Evolutionary conservation across 2,888 invertebrate species (phyloP).

Genomic region (Chorisops tibialis): DNA sequence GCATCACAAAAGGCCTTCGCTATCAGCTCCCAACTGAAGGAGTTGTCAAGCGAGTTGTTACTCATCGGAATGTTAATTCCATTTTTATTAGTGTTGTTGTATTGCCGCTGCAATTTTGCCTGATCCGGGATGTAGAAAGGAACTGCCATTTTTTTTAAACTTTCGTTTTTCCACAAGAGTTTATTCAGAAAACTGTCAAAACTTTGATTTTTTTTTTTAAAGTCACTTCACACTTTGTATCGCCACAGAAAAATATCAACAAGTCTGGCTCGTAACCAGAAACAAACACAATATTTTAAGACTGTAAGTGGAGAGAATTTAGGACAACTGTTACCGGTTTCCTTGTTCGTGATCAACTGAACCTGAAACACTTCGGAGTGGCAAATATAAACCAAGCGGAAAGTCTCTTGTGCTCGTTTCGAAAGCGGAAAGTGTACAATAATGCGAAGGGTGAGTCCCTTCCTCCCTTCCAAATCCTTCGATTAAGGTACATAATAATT

Average conservation of each 20-base stretch:
- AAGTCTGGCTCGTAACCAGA: background rate
- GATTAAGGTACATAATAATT: constrained; percentile 1
- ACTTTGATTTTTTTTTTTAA: background rate
- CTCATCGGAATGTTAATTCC: constrained; percentile 28
- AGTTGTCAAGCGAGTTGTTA: constrained; percentile 23
- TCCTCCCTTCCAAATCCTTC: constrained; percentile 5
- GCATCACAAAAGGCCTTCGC: constrained; percentile 32
- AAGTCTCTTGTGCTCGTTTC: constrained; percentile 14
- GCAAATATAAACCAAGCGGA: constrained; percentile 29
- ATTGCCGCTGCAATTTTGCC: constrained; percentile 21
- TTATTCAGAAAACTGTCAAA: background rate
- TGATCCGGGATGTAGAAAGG: constrained; percentile 33
- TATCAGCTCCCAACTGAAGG: constrained; percentile 29
- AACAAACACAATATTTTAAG: background rate
- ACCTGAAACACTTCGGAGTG: constrained; percentile 16
- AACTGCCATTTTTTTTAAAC: constrained; percentile 28
- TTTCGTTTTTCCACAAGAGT: background rate
- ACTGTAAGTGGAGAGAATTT: constrained; percentile 5
- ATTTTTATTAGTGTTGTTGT: constrained; percentile 2
- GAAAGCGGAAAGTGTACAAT: constrained; percentile 21
- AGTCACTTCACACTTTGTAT: background rate
- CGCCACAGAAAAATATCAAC: constrained; percentile 21
- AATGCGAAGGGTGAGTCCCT: constrained; percentile 19
- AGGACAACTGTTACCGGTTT: constrained; percentile 28
- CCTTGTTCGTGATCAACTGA: constrained; percentile 31